A percentile compares a stretch with the other conserved stretches of the same genome.
These are phyloP conservation scores for Phylloscopus whistleri DNA, from an alignment of 2,113 vertebrate genomes.

Conservation along the genomic window DNA sequence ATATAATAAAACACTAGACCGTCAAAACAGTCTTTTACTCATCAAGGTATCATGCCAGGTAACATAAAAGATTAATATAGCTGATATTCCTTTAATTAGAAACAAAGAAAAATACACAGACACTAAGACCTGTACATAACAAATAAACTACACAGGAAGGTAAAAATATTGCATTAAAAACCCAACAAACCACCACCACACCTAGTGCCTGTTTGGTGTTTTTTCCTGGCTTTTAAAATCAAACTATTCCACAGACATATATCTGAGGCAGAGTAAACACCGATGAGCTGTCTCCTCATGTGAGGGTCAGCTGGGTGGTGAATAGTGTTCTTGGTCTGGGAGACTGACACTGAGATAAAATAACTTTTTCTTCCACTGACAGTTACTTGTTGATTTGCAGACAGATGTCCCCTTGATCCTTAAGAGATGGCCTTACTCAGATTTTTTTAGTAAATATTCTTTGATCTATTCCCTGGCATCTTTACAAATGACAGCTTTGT, in stretches of 20 bases:
- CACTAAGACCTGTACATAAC: background rate
- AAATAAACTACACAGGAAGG: background rate
- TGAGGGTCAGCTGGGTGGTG: background rate
- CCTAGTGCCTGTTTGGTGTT: background rate
- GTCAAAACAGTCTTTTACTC: background rate
- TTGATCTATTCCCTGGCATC: constrained; percentile 6
- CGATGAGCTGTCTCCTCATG: fast-evolving
- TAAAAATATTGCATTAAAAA: background rate
- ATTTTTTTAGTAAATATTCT: background rate
- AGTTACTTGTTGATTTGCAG: background rate
- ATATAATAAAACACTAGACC: background rate
- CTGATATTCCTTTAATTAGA: background rate
- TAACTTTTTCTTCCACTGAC: background rate
- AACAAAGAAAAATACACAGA: background rate
- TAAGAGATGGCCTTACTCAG: background rate
- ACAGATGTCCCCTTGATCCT: constrained; percentile 31
- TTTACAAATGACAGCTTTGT: constrained; percentile 27
- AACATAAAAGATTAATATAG: background rate
- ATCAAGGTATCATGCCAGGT: background rate
- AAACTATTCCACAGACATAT: background rate
- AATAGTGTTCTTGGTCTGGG: background rate
- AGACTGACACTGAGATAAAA: background rate
- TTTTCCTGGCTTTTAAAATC: background rate
- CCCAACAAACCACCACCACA: background rate
- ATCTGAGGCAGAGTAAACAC: background rate